Evolutionary conservation across 2,888 invertebrate genomes (phyloP), one percentile per base, ranked within the genome.

Genomic region (Rhimphoctona megacephalus): DNA sequence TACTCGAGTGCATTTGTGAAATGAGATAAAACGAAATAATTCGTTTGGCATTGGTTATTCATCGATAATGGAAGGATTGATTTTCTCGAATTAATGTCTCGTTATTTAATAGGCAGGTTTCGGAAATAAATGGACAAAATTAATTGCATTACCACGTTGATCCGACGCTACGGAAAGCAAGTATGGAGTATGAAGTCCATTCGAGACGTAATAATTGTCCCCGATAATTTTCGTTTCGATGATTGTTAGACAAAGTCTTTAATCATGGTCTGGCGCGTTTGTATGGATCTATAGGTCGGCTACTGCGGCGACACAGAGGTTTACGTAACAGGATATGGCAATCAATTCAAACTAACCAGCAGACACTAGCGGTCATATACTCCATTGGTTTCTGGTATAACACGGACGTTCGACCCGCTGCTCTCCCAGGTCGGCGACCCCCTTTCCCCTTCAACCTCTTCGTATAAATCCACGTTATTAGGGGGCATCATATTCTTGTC

Each of bases 401-500:
- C 91, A 86, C 87, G 90, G 89, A 89, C 89, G 90, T 90, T 90
- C 89, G 89, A 90, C 88, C 90, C 86, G 87, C 88, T 88, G 77
- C 81, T 67, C 67, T 81, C 81, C 66, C 83, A n/a, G 78, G 77
- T 69, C 77, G 89, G 89, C 90, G 85, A 88, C 88, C 87, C 89
- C 85, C 82, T 33, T 52, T 52, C 52, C 87, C 89, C 90, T 90
- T 90, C 90, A 92, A 90, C 91, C 91, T 90, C 57, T 90, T 88
- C 88, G 86, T 92, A 94, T 94, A 94, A 94, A 94, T 94, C 94
- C 94, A 92, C 92, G 93, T 94, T 94, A 94, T 94, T 94, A 93
- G 91, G 91, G 83, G 92, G 94, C 92, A 90, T 94, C 94, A 90
- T 93, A 92, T 94, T 93, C 93, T 90, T 81, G 88, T 87, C 83